phyloP scores from a whole-genome alignment of 2,888 invertebrate genomes.

The Spilarctia lutea region DNA sequence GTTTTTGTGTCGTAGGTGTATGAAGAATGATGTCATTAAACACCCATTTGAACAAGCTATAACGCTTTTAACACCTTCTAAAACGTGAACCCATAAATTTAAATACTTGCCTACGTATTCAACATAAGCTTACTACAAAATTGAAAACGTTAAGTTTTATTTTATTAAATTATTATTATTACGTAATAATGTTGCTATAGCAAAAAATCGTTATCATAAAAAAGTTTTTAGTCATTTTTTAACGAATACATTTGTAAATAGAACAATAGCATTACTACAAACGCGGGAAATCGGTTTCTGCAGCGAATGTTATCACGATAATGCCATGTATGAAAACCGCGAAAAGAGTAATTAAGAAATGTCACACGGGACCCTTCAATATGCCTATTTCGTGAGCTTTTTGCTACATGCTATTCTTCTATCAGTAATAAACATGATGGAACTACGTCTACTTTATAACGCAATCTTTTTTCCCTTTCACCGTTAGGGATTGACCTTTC shows the following conservation, averaged over 20 bases:
- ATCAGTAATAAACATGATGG: not conserved
- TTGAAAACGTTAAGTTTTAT: not conserved
- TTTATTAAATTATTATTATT: not conserved
- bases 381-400: not conserved
- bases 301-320: not conserved
- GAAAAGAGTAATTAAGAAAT: not conserved
- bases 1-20: constrained; percentile 8
- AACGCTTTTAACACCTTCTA: constrained; percentile 4
- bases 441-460: not conserved
- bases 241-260: not conserved
- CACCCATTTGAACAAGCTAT: constrained; percentile 21
- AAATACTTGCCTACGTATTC: constrained; percentile 1
- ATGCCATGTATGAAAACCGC: not conserved
- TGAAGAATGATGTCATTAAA: constrained; percentile 15
- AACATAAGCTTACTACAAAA: not conserved
- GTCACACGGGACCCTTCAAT: not conserved
- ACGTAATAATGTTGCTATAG: not conserved
- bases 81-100: not conserved
- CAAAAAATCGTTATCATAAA: not conserved
- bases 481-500: not conserved
- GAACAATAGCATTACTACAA: not conserved
- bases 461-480: not conserved
- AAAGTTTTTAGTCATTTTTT: not conserved
- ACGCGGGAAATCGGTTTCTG: not conserved
- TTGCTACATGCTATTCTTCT: not conserved